phyloP scores from a whole-genome alignment of 2,113 vertebrate species.

The Campylomormyrus numenius region DNA sequence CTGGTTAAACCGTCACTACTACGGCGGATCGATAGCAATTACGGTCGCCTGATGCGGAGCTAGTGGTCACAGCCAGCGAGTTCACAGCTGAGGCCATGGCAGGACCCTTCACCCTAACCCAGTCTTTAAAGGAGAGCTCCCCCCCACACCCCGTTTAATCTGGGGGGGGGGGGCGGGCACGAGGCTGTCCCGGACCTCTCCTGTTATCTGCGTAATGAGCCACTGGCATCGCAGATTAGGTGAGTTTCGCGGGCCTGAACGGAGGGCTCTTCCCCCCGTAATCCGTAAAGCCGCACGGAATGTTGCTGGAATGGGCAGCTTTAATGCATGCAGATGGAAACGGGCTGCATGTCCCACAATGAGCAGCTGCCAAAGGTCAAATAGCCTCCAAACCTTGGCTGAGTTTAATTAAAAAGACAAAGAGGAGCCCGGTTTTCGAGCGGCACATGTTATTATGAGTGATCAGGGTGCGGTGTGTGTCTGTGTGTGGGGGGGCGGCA shows the following conservation, averaged over 20 bases:
- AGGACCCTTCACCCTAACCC: neutral
- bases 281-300: constrained; percentile 51
- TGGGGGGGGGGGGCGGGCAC: neutral
- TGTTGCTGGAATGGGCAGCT: constrained; percentile 41
- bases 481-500: constrained; percentile 12
- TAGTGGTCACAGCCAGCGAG: neutral
- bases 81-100: neutral
- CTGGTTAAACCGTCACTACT: neutral
- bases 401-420: constrained; percentile 71
- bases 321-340: constrained; percentile 66
- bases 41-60: neutral
- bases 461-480: constrained; percentile 27
- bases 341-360: constrained; percentile 56
- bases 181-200: constrained; percentile 13
- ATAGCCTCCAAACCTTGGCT: constrained; percentile 55
- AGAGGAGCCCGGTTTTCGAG: constrained; percentile 47
- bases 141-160: neutral
- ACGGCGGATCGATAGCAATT: neutral
- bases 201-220: constrained; percentile 33
- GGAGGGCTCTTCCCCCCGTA: constrained; percentile 38
- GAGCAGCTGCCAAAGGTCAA: constrained; percentile 56
- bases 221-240: constrained; percentile 21
- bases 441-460: constrained; percentile 44
- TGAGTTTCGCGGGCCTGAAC: constrained; percentile 27
- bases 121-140: neutral